Evolutionary conservation across 2,113 vertebrate species (phyloP), one percentile per base, ranked within the genome.

Genomic region (Cinclus mexicanus): DNA sequence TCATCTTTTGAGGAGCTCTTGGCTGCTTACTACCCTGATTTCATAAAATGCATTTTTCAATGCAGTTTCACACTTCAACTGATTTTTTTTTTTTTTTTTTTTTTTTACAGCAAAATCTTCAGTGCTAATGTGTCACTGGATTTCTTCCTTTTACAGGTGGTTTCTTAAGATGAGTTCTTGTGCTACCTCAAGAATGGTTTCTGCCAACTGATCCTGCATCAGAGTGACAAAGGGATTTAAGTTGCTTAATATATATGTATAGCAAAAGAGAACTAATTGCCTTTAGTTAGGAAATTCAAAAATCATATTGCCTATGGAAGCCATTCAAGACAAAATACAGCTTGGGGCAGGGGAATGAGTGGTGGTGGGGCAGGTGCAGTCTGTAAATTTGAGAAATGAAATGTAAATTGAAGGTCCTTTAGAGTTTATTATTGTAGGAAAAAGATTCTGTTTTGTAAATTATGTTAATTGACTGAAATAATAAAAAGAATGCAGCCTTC

Each of bases 361-460:
- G 4, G 37, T 37, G 35, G 35, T 37, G 5, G 11, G 6, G 8
- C 4, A 17, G 28, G 4, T 18, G 3, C 31, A 75, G 42, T 81
- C 87, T 94, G 60, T 33, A 94, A 42, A 69, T 94, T 88, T 67
- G 87, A 31, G 44, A 83, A 95, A 42, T 49, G 4, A 92, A 85
- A 79, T 55, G 28, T 35, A 41, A 91, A 63, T 49, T 86, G 31
- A 81, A 81, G 42, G 46, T 81, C 10, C 14, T 88, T 53, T 78
- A 60, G 35, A 59, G 21, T 33, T 81, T 59, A 52, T 37, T 75
- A 13, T 9, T 47, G 12, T 10, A 72, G 15, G 18, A 77, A 91
- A 91, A 15, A 7, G 4, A 21, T 49, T 63, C 33, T 81, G 21
- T 64, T 95, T 60, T 35, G 41, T 42, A 82, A 85, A 83, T 91